Percentiles rank a stretch among this genome's conserved stretches.
Conservation (phyloP, 1,140 invertebrate genomes). For the Arion vulgaris region DNA sequence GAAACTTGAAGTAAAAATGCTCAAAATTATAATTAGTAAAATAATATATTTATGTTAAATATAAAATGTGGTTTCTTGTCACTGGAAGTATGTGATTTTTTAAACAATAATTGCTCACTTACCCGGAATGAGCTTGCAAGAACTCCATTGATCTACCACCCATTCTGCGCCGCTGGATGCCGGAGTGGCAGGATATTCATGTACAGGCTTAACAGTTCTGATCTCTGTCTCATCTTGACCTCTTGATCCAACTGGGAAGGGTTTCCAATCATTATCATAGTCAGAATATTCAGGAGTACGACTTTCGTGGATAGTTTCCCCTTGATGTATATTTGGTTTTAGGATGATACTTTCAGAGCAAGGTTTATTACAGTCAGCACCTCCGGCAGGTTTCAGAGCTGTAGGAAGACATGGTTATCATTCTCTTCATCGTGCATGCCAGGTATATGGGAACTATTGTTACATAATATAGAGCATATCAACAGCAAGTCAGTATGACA, state of each 20-base stretch:
- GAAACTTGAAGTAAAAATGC: too few relatives aligned
- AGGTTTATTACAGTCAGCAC: not conserved
- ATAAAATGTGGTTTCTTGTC: too few relatives aligned
- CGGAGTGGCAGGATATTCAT: not conserved
- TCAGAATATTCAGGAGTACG: not conserved
- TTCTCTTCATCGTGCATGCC: too few relatives aligned
- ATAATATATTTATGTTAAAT: too few relatives aligned
- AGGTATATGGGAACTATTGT: too few relatives aligned
- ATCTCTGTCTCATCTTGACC: not conserved
- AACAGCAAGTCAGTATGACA: too few relatives aligned
- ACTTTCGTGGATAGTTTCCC: conserved; percentile 46
- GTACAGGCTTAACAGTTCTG: not conserved
- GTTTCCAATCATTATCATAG: not conserved
- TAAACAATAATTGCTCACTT: not conserved
- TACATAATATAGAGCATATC: too few relatives aligned
- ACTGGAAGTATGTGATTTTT: too few relatives aligned
- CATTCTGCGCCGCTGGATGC: conserved; percentile 47
- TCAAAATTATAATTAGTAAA: too few relatives aligned
- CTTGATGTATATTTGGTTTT: conserved; percentile 26
- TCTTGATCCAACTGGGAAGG: too few relatives aligned
- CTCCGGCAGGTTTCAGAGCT: not conserved
- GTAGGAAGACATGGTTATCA: too few relatives aligned
- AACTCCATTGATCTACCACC: conserved; percentile 53
- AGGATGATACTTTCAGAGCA: conserved; percentile 12
- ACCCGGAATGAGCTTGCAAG: conserved; percentile 39